Evolutionary conservation across 2,113 vertebrate genomes (phyloP).

Genomic region (Stercorarius parasiticus): DNA sequence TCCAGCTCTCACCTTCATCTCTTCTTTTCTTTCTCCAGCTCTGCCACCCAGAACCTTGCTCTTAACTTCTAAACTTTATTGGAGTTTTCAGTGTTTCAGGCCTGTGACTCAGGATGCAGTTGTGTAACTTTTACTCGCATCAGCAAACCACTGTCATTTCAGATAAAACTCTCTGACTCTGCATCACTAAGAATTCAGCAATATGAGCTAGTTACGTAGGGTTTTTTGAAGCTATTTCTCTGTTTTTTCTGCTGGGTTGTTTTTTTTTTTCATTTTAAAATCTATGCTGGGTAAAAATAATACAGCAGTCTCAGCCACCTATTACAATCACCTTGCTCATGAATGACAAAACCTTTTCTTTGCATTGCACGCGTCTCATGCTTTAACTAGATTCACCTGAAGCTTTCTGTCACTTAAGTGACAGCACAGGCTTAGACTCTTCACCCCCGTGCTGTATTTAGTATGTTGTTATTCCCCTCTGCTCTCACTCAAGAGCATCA

Average conservation of each 20-base stretch:
- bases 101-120: not conserved
- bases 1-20: not conserved
- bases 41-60: not conserved
- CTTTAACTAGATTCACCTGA: not conserved
- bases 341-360: not conserved
- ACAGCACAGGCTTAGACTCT: not conserved
- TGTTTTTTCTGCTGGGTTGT: no score
- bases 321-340: not conserved
- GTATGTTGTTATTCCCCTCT: not conserved
- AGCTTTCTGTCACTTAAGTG: not conserved
- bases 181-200: not conserved
- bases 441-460: not conserved
- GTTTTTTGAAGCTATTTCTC: not conserved
- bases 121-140: not conserved
- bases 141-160: not conserved
- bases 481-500: no score
- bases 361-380: not conserved
- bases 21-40: not conserved
- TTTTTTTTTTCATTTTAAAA: not conserved
- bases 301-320: not conserved
- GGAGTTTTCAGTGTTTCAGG: not conserved
- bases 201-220: accelerated
- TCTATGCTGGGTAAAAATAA: not conserved
- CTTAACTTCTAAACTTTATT: not conserved
- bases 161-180: not conserved